Evolutionary conservation across 2,113 vertebrate genomes (phyloP), one percentile per base, ranked within the genome.

Genomic region (Pyrgilauda ruficollis): DNA sequence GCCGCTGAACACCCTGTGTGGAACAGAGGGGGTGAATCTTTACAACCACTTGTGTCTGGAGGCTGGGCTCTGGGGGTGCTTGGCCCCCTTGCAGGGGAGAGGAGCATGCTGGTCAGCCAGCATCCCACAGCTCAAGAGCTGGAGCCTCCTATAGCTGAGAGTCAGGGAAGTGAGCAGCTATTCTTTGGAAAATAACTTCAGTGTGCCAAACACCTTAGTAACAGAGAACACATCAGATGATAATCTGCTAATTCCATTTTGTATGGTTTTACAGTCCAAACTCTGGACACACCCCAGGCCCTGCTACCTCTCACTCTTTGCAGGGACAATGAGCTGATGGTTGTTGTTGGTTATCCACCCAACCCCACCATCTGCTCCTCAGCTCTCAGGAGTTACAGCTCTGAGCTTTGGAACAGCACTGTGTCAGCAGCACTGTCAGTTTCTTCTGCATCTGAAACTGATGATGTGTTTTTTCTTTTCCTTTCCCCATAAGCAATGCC

Each of bases 1-100:
- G 49, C 28, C 16, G 67, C 10, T 19, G n/a, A 30, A 13, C 7
- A 5, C 1, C 1, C 52, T 6, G 11, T 16, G 7, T 5, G 41
- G 20, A 43, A 13, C 31, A 7, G 37, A 16, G 50, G 2, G 23
- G 23, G 23, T n/a, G 50, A 41, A 33, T 46, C 41, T 43, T 52
- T 30, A 19, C n/a, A 53, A 37, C 17, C 33, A 37, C 23, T 19
- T 30, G 46, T 6, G 4, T 13, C 30, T 64, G 49, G n/a, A 50
- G 47, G 22, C 22, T 68, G 58, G 3, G 4, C 43, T 77, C 53
- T 30, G 53, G n/a, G 30, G 4, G 4, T 46, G 35, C 41, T 28
- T 55, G 52, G 20, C 4, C 6, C 35, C 35, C 27, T 37, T 21
- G 21, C 8, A 17, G 28, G 24, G 61, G 33, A 66, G 13, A 39